Evolutionary conservation across 1,140 invertebrate genomes (phyloP), one percentile per base, ranked within the genome.

Genomic region (Lysiphlebus fabarum): DNA sequence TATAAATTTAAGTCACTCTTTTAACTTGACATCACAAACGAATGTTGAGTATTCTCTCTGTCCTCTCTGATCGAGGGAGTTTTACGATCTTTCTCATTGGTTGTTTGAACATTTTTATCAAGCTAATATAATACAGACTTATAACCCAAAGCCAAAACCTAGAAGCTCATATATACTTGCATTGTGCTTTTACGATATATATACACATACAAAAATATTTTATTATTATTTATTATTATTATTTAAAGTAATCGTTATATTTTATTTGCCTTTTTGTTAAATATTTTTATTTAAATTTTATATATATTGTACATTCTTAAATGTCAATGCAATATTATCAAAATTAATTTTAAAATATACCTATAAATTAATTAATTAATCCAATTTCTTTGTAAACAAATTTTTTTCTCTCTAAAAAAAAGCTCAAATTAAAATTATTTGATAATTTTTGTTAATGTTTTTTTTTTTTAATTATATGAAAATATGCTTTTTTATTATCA

Each of bases 101-200:
- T 40, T 63, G 67, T 50, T 45, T 40, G 51, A 61, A 64, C 67
- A 71, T 77, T 76, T 61, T 65, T 70, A 71, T 59, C 70, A 68
- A 67, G 65, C 74, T 77, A 79, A 78, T 76, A 79, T 79, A 79
- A 79, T 79, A 76, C 71, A 68, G 75, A 78, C 75, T 79, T 79
- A 79, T 78, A 77, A 75, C 72, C 17, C 69, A 72, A 75, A 77
- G 70, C 68, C 70, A 67, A 75, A 76, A 73, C 72, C 72, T 76
- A 75, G 72, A 68, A 79, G 70, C 55, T 56, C 60, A 56, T 54
- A 53, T 53, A 59, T 33, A 37, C 45, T 45, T 12, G 57, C 64
- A 72, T 60, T 63, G 70, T 63, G 66, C 64, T 71, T 79, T 79
- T 79, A 79, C 73, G 77, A 78, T 67, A 70, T 67, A 53, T 49